These are phyloP conservation scores for Labrus mixtus DNA, from an alignment of 2,113 vertebrate genomes.

Conservation along the genomic window DNA sequence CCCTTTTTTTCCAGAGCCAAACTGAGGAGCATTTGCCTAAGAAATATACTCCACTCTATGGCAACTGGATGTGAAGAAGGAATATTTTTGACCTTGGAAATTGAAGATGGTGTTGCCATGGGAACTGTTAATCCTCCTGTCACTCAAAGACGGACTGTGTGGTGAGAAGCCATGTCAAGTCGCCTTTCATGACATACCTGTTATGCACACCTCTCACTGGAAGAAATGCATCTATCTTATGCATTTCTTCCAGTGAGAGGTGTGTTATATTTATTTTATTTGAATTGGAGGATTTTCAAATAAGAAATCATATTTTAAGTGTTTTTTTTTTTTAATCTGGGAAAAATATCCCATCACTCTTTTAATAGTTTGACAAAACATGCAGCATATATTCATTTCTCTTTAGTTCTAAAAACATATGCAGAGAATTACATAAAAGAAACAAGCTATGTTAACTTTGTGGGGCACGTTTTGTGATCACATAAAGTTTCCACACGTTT, in stretches of 20 bases:
- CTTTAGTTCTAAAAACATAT: not conserved
- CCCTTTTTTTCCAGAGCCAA: conserved; percentile 62
- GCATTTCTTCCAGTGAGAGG: too few relatives aligned
- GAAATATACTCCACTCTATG: conserved; percentile 65
- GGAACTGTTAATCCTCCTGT: conserved; percentile 94
- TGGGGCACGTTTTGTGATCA: not conserved
- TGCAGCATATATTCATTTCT: not conserved
- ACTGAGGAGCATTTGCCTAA: conserved; percentile 48
- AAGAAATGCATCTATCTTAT: conserved; percentile 8
- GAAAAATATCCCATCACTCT: not conserved
- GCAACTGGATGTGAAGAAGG: conserved; percentile 83
- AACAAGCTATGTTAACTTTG: not conserved
- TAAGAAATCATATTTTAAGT: not conserved
- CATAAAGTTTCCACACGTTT: too few relatives aligned
- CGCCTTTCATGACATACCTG: conserved; percentile 86
- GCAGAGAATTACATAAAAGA: not conserved
- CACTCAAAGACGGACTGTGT: conserved; percentile 89
- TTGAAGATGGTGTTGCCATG: conserved; percentile 96
- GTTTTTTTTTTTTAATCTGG: not conserved
- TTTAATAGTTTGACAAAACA: not conserved
- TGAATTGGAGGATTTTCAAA: conserved; percentile 23
- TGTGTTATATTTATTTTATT: conserved; percentile 44
- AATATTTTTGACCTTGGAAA: conserved; percentile 91
- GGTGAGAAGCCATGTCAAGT: conserved; percentile 86
- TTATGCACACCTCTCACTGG: conserved; percentile 76